These are phyloP conservation scores for Emydocephalus ijimae DNA, from an alignment of 2,113 vertebrate genomes.

Conservation along the genomic window DNA sequence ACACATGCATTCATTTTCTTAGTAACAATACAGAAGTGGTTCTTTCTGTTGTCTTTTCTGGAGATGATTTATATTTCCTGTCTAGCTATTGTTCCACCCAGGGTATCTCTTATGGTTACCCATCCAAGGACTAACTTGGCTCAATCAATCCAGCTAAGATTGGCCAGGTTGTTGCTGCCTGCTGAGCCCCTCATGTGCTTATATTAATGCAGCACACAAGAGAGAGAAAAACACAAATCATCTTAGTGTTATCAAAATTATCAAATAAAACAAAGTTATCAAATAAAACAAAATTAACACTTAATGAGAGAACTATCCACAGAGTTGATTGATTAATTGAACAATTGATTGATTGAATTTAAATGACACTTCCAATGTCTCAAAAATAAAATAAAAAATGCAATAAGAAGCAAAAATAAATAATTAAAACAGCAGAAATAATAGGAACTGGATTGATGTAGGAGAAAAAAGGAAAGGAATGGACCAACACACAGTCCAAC, in stretches of 20 bases:
- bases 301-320: not conserved
- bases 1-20: not conserved
- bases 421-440: not conserved
- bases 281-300: not conserved
- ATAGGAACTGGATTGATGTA: not conserved
- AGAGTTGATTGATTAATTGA: not conserved
- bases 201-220: not conserved
- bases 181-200: not conserved
- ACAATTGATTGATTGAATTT: not conserved
- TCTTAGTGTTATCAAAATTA: not conserved
- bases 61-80: not conserved
- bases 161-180: not conserved
- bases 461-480: not conserved
- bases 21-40: not conserved
- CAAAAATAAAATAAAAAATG: not conserved
- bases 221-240: not conserved
- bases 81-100: not conserved
- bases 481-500: not conserved
- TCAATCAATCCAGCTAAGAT: not conserved
- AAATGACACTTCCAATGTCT: not conserved
- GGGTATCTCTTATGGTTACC: not conserved
- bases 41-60: not conserved
- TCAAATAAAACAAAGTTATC: not conserved
- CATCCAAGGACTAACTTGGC: not conserved
- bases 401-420: not conserved